Conservation (phyloP, 2,797 vertebrate genomes). For the Myotis findleyi region DNA sequence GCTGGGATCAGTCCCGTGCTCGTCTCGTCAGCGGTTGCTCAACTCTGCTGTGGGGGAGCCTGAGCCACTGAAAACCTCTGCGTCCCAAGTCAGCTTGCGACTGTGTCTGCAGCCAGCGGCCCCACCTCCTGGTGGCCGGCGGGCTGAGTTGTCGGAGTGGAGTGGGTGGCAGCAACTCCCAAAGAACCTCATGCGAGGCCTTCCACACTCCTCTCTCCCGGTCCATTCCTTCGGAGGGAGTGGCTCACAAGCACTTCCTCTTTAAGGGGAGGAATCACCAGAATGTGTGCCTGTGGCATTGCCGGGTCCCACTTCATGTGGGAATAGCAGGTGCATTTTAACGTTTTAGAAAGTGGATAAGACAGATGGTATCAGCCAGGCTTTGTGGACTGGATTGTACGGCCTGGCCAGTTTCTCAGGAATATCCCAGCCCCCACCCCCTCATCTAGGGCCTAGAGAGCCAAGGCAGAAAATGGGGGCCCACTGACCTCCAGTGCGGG, state of each 20-base stretch:
- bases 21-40: not conserved
- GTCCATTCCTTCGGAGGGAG: not conserved
- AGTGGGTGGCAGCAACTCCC: not conserved
- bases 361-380: not conserved
- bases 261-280: not conserved
- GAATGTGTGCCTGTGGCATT: not conserved
- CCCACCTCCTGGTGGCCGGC: not conserved
- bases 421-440: not conserved
- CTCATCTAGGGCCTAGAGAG: not conserved
- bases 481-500: not conserved
- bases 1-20: not conserved
- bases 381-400: not conserved
- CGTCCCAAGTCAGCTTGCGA: not conserved
- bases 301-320: not conserved
- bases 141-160: not conserved
- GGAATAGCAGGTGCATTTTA: not conserved
- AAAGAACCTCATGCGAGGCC: not conserved
- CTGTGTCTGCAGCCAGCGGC: not conserved
- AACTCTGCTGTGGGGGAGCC: not conserved
- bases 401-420: conserved; percentile 30
- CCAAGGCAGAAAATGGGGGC: not conserved
- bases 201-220: not conserved
- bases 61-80: not conserved
- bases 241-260: not conserved
- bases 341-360: not conserved